Conservation (phyloP, 2,797 vertebrate species). For the Rhodeus uyekii region DNA sequence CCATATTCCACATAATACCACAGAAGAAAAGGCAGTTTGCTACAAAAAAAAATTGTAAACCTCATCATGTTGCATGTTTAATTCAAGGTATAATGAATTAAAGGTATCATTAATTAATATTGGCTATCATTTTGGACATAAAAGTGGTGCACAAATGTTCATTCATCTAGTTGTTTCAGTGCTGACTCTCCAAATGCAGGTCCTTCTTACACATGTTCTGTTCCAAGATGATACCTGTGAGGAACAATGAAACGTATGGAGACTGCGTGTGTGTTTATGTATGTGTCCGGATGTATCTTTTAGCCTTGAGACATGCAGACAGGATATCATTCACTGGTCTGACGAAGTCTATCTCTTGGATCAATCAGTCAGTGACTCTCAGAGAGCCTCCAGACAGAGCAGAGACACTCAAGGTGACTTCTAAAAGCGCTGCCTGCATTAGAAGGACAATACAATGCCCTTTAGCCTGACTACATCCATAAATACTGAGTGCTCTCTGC, state of each 20-base stretch:
- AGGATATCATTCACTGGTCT: constrained; percentile 42
- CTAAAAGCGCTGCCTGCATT: neutral
- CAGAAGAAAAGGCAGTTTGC: neutral
- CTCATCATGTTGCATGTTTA: neutral
- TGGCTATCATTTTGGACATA: neutral
- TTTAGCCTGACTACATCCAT: neutral
- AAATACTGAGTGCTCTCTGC: neutral
- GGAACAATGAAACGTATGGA: constrained; percentile 20
- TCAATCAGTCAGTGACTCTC: constrained; percentile 35
- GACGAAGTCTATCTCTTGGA: constrained; percentile 27
- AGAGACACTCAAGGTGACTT: constrained; percentile 32
- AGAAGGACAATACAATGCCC: neutral
- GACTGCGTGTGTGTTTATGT: neutral
- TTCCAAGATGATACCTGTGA: neutral
- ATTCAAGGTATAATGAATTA: neutral
- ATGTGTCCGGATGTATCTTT: constrained; percentile 21
- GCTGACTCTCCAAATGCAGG: constrained; percentile 1
- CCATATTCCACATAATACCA: neutral
- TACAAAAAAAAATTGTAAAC: neutral
- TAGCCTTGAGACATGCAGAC: constrained; percentile 30
- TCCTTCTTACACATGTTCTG: neutral
- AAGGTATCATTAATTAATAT: too few species aligned
- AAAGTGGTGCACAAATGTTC: constrained; percentile 7
- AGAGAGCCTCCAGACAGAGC: constrained; percentile 26
- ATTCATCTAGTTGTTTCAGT: neutral